phyloP scores from a whole-genome alignment of 2,113 vertebrate species.

The Saimiri boliviensis region DNA sequence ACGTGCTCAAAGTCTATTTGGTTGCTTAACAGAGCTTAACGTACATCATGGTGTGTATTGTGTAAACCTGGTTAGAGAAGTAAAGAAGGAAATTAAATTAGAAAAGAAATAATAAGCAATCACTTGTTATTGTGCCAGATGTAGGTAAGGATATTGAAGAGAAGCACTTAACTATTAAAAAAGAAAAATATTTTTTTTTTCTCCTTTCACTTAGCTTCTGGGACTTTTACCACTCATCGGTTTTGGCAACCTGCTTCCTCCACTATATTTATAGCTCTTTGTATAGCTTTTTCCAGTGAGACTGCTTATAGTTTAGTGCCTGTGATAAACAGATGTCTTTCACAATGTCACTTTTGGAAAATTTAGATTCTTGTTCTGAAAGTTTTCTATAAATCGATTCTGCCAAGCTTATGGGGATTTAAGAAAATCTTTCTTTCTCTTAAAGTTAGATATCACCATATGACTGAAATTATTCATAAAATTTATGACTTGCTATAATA shows the following conservation, averaged over 20 bases:
- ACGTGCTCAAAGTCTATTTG: background rate
- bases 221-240: background rate
- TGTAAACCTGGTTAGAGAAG: background rate
- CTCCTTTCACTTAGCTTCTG: background rate
- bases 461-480: conserved; percentile 1
- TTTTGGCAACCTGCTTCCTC: background rate
- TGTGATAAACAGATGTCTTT: conserved; percentile 33
- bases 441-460: conserved; percentile 24
- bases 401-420: background rate
- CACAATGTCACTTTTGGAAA: conserved; percentile 31
- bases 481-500: background rate
- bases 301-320: background rate
- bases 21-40: background rate
- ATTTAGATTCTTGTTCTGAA: background rate
- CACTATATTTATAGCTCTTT: background rate
- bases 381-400: conserved; percentile 10
- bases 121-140: background rate
- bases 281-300: background rate
- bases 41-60: background rate
- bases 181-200: background rate
- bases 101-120: background rate
- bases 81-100: background rate
- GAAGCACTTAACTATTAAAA: background rate
- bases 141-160: background rate
- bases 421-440: background rate